phyloP scores from a whole-genome alignment of 2,888 invertebrate genomes.

The Himalopsyche japonica region DNA sequence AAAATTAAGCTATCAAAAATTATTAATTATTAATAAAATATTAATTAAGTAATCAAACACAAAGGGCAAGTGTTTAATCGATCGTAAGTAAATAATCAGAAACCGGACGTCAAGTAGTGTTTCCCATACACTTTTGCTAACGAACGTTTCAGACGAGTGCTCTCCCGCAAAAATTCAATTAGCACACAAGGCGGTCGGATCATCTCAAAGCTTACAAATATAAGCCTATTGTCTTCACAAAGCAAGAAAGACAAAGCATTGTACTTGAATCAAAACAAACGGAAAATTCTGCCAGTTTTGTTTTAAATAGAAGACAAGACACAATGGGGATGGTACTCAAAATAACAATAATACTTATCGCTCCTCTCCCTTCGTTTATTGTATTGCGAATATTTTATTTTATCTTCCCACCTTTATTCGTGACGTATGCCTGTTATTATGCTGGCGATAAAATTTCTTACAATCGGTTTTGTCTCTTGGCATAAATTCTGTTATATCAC shows the following conservation, averaged over 20 bases:
- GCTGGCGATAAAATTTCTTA: too few relatives aligned
- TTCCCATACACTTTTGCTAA: not conserved
- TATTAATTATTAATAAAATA: too few relatives aligned
- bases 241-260: not conserved
- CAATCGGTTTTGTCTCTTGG: too few relatives aligned
- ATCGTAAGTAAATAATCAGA: not conserved
- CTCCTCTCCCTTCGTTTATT: not conserved
- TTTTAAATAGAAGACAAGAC: not conserved
- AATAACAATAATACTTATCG: not conserved
- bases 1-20: too few relatives aligned
- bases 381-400: not conserved
- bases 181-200: not conserved
- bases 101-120: not conserved
- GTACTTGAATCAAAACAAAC: not conserved
- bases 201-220: not conserved
- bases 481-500: too few relatives aligned
- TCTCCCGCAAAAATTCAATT: not conserved
- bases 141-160: not conserved
- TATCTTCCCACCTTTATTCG: not conserved
- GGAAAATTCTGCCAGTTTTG: not conserved
- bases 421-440: not conserved
- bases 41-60: not conserved
- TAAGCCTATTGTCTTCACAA: not conserved
- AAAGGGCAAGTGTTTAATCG: not conserved
- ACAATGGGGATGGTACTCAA: not conserved